Base-by-base conservation (phyloP, 2,888 invertebrate genomes). In the Perdita meconis region DNA sequence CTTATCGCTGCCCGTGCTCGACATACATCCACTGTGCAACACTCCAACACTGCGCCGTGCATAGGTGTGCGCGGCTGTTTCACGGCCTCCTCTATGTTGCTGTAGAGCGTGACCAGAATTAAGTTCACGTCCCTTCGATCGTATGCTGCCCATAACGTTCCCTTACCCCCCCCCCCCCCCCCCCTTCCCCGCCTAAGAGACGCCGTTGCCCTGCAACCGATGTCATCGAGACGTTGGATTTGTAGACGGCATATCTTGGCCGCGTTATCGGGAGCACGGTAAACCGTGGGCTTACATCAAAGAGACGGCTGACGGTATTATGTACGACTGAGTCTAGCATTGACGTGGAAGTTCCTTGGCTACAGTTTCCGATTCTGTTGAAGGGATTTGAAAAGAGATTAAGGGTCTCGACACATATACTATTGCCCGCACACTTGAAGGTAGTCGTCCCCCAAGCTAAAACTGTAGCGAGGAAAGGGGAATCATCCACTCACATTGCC, bases 1-100 rank as follows among this genome's bases (percentile, higher is more conserved):
- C 83, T 88, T 88, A 88, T 87, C 88, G 82, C 57, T 47, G 66
- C 56, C 66, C 50, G 57, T 38, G 64, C 75, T 56, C 66, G 72
- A 63, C 76, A 72, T 61, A 71, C 78, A 73, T 84, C 65, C 73
- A 76, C 53, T 47, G 75, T 63, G 68, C 55, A 67, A 84, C 72
- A 55, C 60, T 61, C 79, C 30, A 38, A 56, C 40, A 10, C 30
- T 53, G 5, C 42, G 8, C 22, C 38, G 19, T 19, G 36, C 24
- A 30, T 68, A 42, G 30, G 34, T 36, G 53, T 38, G 19, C 55
- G 34, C 26, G 5, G 16, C 10, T 16, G 26, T 50, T 10, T 12
- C 51, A 51, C 30, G 22, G n/a, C 12, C 30, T 53, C 16, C 51
- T 12, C 36, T 3, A n/a, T 19, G 38, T 56, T 56, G 30, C 55